Evolutionary conservation across 2,888 invertebrate species (phyloP).

Genomic region (Noctua janthe): DNA sequence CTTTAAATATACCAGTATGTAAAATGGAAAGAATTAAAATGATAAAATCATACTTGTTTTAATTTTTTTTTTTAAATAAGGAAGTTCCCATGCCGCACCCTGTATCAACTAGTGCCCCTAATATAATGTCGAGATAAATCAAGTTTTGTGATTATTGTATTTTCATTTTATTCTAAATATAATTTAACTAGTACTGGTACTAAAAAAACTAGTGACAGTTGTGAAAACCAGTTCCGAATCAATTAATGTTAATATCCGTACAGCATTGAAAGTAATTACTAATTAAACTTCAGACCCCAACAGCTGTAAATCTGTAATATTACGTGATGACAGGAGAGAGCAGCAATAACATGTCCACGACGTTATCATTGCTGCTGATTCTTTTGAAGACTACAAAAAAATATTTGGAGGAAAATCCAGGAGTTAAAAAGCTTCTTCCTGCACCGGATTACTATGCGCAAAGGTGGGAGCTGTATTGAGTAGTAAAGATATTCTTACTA

Average conservation of each 20-base stretch:
- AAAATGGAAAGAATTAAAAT: background rate
- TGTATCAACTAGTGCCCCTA: background rate
- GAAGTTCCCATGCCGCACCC: background rate
- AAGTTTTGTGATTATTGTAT: background rate
- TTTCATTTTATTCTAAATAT: background rate
- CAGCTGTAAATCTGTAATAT: conserved; percentile 7
- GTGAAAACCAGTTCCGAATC: conserved; percentile 33
- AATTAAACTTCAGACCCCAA: conserved; percentile 25
- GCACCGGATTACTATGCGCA: conserved; percentile 80
- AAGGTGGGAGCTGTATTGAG: conserved; percentile 69
- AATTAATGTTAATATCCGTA: conserved; percentile 37
- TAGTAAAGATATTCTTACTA: background rate
- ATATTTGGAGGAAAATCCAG: conserved; percentile 71
- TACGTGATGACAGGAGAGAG: conserved; percentile 79
- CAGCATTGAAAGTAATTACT: conserved; percentile 37
- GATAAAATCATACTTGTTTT: background rate
- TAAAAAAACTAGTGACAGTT: conserved; percentile 5
- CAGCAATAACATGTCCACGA: conserved; percentile 73
- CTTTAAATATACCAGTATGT: too few relatives aligned
- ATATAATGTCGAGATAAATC: background rate
- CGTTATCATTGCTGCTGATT: conserved; percentile 79
- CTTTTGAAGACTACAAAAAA: conserved; percentile 75
- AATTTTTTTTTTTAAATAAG: background rate
- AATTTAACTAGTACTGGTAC: background rate
- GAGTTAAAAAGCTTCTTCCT: conserved; percentile 68